Evolutionary conservation across 2,113 vertebrate genomes (phyloP), one percentile per base, ranked within the genome.

Genomic region (Cochlearius cochlearius): DNA sequence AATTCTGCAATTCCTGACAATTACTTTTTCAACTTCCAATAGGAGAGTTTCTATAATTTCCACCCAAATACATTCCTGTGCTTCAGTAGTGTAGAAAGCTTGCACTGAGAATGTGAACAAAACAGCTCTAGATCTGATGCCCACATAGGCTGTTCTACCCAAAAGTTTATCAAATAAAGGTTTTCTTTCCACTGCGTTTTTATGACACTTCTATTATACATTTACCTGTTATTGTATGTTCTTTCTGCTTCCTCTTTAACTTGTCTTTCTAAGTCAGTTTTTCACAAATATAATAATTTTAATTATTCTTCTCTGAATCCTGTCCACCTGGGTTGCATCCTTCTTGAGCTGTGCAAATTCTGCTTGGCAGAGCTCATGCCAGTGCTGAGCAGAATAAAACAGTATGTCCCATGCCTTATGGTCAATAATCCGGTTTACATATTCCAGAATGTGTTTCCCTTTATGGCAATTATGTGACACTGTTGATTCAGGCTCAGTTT

Each of bases 381-480:
- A 75, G 30, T 52, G 52, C 52, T 82, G 52, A 75, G 41, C 13
- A 81, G n/a, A 71, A 38, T 38, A 49, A 67, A 87, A n/a, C 20
- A 72, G 7, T 3, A 1, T 2, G 3, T 78, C 21, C n/a, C 6
- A 10, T 53, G 19, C 15, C 36, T 76, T 17, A 43, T 4, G n/a
- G 69, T 59, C n/a, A 85, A 72, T 55, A 78, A 27, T 41, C 36
- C 0, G 0, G 2, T 25, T 64, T 56, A 12, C 0, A 0, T 41
- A 53, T 49, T 88, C 16, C 15, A 86, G 49, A 56, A 73, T 12
- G 7, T 36, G 10, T 73, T 96, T 73, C 25, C 25, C 45, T 80
- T 92, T 69, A 56, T 49, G 53, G 30, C 11, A 52, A 80, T 77
- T 91, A 43, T 22, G 10, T 92, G 87, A 49, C 36, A 68, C 15